Base-by-base conservation (phyloP, 2,888 invertebrate species). In the Drosophila recens region DNA sequence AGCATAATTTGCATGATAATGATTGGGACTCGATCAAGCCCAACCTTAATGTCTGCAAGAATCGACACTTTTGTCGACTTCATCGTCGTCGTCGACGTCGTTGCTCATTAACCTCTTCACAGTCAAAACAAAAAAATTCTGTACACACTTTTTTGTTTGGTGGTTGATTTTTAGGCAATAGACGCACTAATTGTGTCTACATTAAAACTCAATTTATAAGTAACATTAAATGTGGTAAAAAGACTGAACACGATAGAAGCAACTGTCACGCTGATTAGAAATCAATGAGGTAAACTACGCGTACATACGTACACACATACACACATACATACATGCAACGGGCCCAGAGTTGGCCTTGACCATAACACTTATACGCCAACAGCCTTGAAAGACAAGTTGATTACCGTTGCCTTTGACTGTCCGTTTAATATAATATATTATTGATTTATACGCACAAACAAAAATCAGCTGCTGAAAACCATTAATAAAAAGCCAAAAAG, bases 331-430 rank as follows among this genome's bases (percentile, higher is more conserved):
- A 75, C 70, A 58, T 63, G 67, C 72, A 79, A 67, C 67, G 63
- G 59, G 56, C 65, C 52, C 66, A 57, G 54, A 36, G 57, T 17
- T 65, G 65, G 63, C 89, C 89, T 89, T 89, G 89, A 90, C 89
- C 89, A 90, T 89, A 87, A 89, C 90, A 84, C 85, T 87, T 76
- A 79, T 80, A 75, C 69, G 74, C 58, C 64, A 70, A 75, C 70
- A 87, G 65, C 88, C 89, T 90, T 88, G 74, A 75, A 78, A 88
- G 83, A 88, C 83, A 68, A 72, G 74, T 75, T 86, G 86, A 75
- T 86, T 73, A 76, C 82, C 82, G 82, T 82, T 83, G 80, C 69
- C 75, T 75, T 68, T 43, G 57, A 38, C 61, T 58, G 68, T 58
- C 49, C 53, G 56, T 52, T 33, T 75, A 79, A 82, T 79, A 87